Conservation (phyloP, 2,888 invertebrate genomes). For the Pycnomerus fuliginosus region DNA sequence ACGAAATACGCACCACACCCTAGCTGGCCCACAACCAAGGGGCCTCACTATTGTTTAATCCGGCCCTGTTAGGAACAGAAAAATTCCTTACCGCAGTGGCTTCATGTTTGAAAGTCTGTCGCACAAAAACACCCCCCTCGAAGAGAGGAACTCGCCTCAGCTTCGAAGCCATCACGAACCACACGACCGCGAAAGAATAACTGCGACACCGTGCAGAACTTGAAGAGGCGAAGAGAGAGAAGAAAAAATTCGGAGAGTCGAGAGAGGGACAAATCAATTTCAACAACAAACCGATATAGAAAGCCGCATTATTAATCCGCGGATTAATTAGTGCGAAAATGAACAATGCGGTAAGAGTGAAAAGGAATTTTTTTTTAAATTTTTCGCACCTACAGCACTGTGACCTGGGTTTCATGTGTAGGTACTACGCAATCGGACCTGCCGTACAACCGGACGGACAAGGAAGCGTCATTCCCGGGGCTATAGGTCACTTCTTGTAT, state of each 20-base stretch:
- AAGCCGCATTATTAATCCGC: slow-evolving; percentile 10
- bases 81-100: slow-evolving; percentile 17
- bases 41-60: too few relatives aligned
- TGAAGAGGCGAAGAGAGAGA: slow-evolving; percentile 21
- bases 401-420: too few relatives aligned
- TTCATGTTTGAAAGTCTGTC: slow-evolving; percentile 9
- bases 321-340: slow-evolving; percentile 19
- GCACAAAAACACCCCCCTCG: slow-evolving; percentile 30
- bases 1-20: too few relatives aligned
- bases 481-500: slow-evolving; percentile 25
- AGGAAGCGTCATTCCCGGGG: slow-evolving; percentile 16
- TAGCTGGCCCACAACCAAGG: too few relatives aligned
- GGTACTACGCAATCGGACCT: too few relatives aligned
- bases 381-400: too few relatives aligned
- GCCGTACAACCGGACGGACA: slow-evolving; percentile 5
- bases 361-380: slow-evolving; percentile 15
- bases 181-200: slow-evolving; percentile 8
- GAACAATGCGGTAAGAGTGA: slow-evolving; percentile 19
- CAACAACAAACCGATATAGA: slow-evolving; percentile 3
- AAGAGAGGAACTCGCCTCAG: slow-evolving; percentile 51
- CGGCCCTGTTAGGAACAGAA: too few relatives aligned
- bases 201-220: slow-evolving; percentile 10
- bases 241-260: slow-evolving; percentile 8
- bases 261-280: slow-evolving; percentile 6
- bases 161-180: slow-evolving; percentile 49